phyloP scores from a whole-genome alignment of 1,140 invertebrate genomes.

The Tetraneura akinire region DNA sequence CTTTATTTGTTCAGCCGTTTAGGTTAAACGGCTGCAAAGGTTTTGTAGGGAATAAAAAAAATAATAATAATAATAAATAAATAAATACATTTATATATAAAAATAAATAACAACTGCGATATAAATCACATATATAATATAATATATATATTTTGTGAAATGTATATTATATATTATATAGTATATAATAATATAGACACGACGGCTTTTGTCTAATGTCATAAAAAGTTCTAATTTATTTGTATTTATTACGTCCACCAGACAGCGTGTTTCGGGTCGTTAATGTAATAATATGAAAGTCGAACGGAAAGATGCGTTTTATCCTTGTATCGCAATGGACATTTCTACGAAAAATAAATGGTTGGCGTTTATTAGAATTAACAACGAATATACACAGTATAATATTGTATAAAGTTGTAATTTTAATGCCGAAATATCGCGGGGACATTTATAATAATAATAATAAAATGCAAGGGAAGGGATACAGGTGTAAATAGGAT shows the following conservation, averaged over 20 bases:
- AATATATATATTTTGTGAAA: neutral
- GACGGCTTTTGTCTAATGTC: neutral
- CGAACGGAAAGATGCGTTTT: neutral
- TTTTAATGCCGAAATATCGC: neutral
- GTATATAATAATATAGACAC: neutral
- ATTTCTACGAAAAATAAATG: neutral
- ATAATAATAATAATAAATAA: neutral
- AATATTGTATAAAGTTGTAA: neutral
- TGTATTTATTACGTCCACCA: neutral
- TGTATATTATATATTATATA: too few relatives aligned
- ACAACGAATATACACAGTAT: neutral
- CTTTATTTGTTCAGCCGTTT: constrained; percentile 31
- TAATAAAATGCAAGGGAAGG: too few relatives aligned
- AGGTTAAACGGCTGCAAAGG: constrained; percentile 26
- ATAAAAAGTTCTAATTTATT: constrained; percentile 26
- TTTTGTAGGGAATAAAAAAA: constrained; percentile 17
- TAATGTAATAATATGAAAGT: constrained; percentile 14
- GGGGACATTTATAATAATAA: neutral
- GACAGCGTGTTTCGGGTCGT: neutral
- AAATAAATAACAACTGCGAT: neutral
- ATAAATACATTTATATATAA: neutral
- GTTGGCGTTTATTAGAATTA: constrained; percentile 8
- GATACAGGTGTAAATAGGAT: too few relatives aligned
- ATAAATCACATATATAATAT: neutral
- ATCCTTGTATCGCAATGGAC: neutral